Percentiles rank a stretch among this genome's conserved stretches.
phyloP scores from a whole-genome alignment of 2,888 invertebrate species.

The Craniophora ligustri region DNA sequence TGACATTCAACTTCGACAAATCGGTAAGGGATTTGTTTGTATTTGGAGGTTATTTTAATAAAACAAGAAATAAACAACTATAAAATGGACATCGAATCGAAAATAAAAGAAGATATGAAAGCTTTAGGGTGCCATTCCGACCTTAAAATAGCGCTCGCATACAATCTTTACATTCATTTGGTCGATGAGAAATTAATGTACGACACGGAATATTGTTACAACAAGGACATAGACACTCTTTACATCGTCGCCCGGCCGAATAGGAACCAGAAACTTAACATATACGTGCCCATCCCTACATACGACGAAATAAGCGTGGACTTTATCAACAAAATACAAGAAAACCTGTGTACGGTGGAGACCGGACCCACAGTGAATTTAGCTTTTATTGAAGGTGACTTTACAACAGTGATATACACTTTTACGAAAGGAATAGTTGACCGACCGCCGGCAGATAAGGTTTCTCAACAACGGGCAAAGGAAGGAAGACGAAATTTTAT shows the following conservation, averaged over 20 bases:
- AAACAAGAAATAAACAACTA: conserved; percentile 23
- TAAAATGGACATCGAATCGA: conserved; percentile 78
- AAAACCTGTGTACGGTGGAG: conserved; percentile 81
- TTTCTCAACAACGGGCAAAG: conserved; percentile 62
- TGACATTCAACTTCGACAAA: too few species aligned
- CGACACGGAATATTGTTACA: conserved; percentile 83
- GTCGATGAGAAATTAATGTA: conserved; percentile 84
- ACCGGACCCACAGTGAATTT: conserved; percentile 78
- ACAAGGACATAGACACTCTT: conserved; percentile 78
- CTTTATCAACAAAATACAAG: conserved; percentile 76
- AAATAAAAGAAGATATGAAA: conserved; percentile 82
- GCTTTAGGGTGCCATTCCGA: conserved; percentile 79
- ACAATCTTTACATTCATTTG: conserved; percentile 79
- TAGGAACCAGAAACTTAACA: conserved; percentile 77
- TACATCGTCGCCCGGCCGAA: conserved; percentile 80
- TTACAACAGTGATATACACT: conserved; percentile 80
- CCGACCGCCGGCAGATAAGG: conserved; percentile 66
- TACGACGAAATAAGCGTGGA: conserved; percentile 72
- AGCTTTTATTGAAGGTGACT: conserved; percentile 82
- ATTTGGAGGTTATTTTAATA: conserved; percentile 1
- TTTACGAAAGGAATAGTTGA: conserved; percentile 78
- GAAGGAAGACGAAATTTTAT: conserved; percentile 76
- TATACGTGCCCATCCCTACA: conserved; percentile 80
- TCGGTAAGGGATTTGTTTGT: too few species aligned
- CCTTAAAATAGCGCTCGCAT: conserved; percentile 77